Evolutionary conservation across 2,888 invertebrate species (phyloP).

Genomic region (Acleris literana): DNA sequence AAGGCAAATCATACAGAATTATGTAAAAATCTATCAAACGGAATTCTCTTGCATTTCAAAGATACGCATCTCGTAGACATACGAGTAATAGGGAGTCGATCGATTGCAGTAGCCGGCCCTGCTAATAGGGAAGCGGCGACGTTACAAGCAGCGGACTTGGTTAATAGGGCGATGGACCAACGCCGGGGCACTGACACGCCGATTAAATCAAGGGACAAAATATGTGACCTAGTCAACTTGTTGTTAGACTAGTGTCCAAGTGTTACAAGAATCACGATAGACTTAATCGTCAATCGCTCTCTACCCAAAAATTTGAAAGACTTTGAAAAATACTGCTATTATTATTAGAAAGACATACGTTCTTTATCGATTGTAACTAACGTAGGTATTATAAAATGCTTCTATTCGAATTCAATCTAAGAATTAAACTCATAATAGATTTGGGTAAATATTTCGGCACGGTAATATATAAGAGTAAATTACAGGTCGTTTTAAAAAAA

Average conservation of each 20-base stretch:
- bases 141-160: conserved; percentile 40
- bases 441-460: too few species aligned
- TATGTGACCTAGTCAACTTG: conserved; percentile 27
- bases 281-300: too few species aligned
- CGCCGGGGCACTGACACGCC: conserved; percentile 37
- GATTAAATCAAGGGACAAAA: conserved; percentile 36
- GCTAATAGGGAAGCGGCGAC: conserved; percentile 42
- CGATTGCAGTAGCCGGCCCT: conserved; percentile 31
- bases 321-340: too few species aligned
- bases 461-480: too few species aligned
- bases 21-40: not conserved
- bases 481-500: too few species aligned
- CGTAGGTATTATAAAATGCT: too few species aligned
- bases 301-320: too few species aligned
- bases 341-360: too few species aligned
- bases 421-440: too few species aligned
- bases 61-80: not conserved
- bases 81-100: conserved; percentile 32
- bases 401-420: too few species aligned
- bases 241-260: conserved; percentile 3
- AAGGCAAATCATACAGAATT: too few species aligned
- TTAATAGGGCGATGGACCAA: conserved; percentile 47
- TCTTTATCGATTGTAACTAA: too few species aligned
- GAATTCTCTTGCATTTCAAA: not conserved
- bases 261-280: not conserved